These are phyloP conservation scores for Onychostoma macrolepis DNA, from an alignment of 2,113 vertebrate species.

Conservation along the genomic window DNA sequence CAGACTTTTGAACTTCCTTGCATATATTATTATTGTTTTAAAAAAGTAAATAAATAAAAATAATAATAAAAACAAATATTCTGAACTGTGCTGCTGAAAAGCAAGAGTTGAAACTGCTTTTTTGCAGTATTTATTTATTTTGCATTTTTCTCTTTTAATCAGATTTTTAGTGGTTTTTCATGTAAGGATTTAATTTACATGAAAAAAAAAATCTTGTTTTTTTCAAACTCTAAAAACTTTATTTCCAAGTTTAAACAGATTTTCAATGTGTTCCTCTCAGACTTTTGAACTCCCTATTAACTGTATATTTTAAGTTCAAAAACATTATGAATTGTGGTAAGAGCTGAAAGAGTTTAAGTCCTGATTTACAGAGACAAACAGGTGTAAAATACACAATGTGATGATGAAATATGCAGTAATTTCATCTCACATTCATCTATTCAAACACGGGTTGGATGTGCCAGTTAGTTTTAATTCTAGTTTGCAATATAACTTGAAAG, in stretches of 20 bases:
- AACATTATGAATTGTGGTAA: neutral
- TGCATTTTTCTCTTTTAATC: too few relatives aligned
- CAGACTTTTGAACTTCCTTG: neutral
- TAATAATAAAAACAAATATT: neutral
- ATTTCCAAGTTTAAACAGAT: too few relatives aligned
- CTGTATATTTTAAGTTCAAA: too few relatives aligned
- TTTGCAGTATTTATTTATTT: too few relatives aligned
- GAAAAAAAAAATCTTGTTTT: too few relatives aligned
- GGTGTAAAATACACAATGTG: neutral
- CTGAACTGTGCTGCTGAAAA: neutral
- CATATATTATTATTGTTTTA: neutral
- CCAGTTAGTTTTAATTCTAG: neutral
- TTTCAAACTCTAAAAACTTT: too few relatives aligned
- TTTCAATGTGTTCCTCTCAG: too few relatives aligned
- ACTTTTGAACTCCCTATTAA: too few relatives aligned
- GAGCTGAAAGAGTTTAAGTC: neutral
- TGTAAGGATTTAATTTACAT: too few relatives aligned
- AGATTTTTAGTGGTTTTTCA: too few relatives aligned
- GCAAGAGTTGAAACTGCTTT: neutral
- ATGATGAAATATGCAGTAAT: neutral
- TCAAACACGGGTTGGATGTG: neutral
- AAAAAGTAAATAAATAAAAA: neutral
- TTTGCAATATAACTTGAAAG: neutral
- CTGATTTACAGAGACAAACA: neutral
- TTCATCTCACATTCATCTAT: neutral